Evolutionary conservation across 2,888 invertebrate species (phyloP), one percentile per base, ranked within the genome.

Genomic region (Drosophila gaucha): DNA sequence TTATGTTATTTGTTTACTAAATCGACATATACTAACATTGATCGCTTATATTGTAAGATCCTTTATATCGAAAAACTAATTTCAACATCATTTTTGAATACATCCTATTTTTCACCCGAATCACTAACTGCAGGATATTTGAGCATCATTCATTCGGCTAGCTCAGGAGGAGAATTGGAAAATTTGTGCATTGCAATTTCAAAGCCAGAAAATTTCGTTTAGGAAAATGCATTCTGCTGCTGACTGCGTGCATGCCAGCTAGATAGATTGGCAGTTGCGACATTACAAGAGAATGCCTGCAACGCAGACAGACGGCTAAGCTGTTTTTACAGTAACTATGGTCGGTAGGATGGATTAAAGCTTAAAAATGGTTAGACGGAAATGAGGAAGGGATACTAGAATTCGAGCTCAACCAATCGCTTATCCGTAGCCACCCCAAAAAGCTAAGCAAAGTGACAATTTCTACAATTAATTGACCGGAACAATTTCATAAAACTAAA

Each of bases 381-480:
- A 30, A 18, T 26, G 3, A 3, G 3, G 9, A 10, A 36, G 26
- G 39, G 16, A 26, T 46, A 9, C 9, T 6, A 22, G 9, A 14
- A 0, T 9, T 30, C 3, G 26, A 54, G 2, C 16, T 18, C n/a
- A 26, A 55, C 22, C 49, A 72, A 67, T 72, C 71, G 36, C 16
- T 33, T 12, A 16, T 20, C 22, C n/a, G 30, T 12, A 22, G 38
- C 33, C 30, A 44, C 46, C 58, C 52, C 39, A 44, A 51, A n/a
- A 50, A 43, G 20, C 20, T 22, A 4, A 3, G 60, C 49, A 41
- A 74, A 74, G 59, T 70, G 74, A 69, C 74, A 80, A 89, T 88
- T 90, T 77, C 75, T 73, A 73, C 75, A 88, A 78, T 90, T 89
- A 90, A 90, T 90, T 90, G 90, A 88, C 83, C 88, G 83, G 83